A percentile compares a stretch with the other conserved stretches of the same genome.
phyloP scores from a whole-genome alignment of 2,797 vertebrate species.

The Acanthis flammea region DNA sequence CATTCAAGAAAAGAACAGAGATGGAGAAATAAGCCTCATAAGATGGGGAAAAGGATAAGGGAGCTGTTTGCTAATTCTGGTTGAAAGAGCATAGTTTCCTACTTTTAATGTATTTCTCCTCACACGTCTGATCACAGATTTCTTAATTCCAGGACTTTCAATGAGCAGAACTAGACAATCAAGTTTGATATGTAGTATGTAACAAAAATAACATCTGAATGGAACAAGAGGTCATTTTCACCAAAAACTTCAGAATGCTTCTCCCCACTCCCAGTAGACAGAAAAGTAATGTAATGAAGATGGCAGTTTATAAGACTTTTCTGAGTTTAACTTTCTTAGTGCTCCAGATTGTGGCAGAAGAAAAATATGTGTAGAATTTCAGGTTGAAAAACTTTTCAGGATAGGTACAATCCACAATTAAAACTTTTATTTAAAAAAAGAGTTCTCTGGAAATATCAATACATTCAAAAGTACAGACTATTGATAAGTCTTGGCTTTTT shows the following conservation, averaged over 20 bases:
- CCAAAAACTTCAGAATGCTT: not conserved
- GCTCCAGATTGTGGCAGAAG: not conserved
- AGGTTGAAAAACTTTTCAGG: not conserved
- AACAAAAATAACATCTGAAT: not conserved
- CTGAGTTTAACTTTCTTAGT: not conserved
- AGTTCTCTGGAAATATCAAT: not conserved
- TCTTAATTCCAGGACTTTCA: not conserved
- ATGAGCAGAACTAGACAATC: not conserved
- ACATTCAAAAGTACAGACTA: not conserved
- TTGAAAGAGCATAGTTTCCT: not conserved
- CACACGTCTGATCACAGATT: not conserved
- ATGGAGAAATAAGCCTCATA: not conserved
- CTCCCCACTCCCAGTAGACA: not conserved
- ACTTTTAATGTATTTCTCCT: not conserved
- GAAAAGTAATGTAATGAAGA: not conserved
- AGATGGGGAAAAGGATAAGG: not conserved
- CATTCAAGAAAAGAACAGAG: not conserved
- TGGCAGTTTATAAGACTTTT: not conserved
- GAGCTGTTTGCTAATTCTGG: not conserved
- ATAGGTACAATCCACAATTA: not conserved
- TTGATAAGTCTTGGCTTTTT: not conserved
- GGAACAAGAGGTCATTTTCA: not conserved
- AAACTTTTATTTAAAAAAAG: not conserved
- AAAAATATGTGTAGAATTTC: not conserved
- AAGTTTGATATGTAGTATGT: not conserved